Evolutionary conservation across 2,888 invertebrate genomes (phyloP), one percentile per base, ranked within the genome.

Genomic region (Onthophagus sagittarius): DNA sequence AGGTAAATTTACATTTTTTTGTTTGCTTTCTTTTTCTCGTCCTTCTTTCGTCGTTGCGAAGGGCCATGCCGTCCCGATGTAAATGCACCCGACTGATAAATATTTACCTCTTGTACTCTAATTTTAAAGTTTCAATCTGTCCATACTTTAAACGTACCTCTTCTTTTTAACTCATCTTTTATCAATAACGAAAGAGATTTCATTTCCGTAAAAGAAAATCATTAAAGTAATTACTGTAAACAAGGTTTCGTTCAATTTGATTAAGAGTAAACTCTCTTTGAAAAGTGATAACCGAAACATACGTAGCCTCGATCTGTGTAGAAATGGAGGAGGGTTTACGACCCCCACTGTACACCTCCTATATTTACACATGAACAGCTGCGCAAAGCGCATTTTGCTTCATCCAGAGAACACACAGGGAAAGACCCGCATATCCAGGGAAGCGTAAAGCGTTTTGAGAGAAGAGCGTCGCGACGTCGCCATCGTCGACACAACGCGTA

Each of bases 1-100:
- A 87, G 85, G 87, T 87, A 78, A 81, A 76, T 79, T 33, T 70
- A 32, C 14, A 62, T 53, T 15, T 23, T 23, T 23, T 31, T 67
- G 64, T 75, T 70, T 73, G 33, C 39, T 53, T 53, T 53, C 23
- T 23, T 23, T 23, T 23, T 23, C 23, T 23, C 23, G 23, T 23
- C 23, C 23, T 23, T 23, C 23, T 53, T 53, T 53, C 11, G 39
- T 53, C 6, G 39, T 53, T 7, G 39, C 39, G 39, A 53, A 53
- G 39, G 39, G 39, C 39, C 23, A 23, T 23, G 23, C 23, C 23
- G 23, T 23, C 23, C 23, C 39, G 39, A 53, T 53, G 39, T 53
- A 53, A 53, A 53, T 53, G 39, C 69, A 13, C 69, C 69, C 13
- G 15, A 23, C 32, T 13, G 69, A 23, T 23, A 69, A 69, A 69